These are phyloP conservation scores for Perccottus glenii DNA, from an alignment of 2,113 vertebrate species.

Conservation along the genomic window DNA sequence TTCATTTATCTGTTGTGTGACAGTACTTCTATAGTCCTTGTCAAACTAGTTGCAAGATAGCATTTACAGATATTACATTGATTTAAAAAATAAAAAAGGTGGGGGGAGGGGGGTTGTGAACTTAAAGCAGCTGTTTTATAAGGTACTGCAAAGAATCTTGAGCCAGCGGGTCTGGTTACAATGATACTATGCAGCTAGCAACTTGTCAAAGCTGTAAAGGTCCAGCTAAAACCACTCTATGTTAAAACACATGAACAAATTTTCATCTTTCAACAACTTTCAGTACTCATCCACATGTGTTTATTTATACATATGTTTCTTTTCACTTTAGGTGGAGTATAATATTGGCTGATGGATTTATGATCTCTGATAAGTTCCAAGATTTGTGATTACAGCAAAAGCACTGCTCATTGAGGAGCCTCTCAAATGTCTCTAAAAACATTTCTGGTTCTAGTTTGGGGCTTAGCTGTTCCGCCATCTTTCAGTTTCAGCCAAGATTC, in stretches of 20 bases:
- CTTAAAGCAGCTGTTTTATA: too few relatives aligned
- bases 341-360: neutral
- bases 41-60: too few relatives aligned
- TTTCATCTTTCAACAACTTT: neutral
- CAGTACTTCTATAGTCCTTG: too few relatives aligned
- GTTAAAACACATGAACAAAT: neutral
- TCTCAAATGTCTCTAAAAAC: conserved; percentile 9
- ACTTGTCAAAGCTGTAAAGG: too few relatives aligned
- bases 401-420: neutral
- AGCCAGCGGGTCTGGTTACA: too few relatives aligned
- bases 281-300: neutral
- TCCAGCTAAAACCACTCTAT: too few relatives aligned
- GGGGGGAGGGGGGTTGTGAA: too few relatives aligned
- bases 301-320: neutral
- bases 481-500: conserved; percentile 12
- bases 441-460: conserved; percentile 2
- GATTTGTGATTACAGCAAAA: neutral
- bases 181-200: too few relatives aligned
- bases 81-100: too few relatives aligned
- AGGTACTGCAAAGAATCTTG: too few relatives aligned
- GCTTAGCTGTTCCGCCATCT: neutral
- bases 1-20: too few relatives aligned
- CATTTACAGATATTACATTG: too few relatives aligned
- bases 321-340: neutral
- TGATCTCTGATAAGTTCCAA: neutral